Percentiles rank a stretch among this genome's conserved stretches.
Conservation (phyloP, 2,113 vertebrate species). For the Psophia crepitans region DNA sequence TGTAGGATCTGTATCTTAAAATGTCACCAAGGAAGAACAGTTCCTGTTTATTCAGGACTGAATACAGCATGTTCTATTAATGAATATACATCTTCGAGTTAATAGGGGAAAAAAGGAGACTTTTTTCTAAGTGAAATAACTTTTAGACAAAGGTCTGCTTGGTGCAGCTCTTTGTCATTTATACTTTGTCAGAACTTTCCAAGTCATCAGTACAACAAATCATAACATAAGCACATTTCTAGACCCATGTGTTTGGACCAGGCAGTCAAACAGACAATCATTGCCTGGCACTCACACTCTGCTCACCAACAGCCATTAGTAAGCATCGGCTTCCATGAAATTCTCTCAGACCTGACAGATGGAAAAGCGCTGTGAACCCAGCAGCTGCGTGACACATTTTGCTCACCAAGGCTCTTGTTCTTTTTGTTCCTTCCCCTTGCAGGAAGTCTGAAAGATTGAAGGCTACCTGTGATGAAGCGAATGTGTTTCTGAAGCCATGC, state of each 20-base stretch:
- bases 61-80: neutral
- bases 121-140: neutral
- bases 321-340: neutral
- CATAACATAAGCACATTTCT: neutral
- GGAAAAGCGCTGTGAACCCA: neutral
- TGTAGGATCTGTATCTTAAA: neutral
- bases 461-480: neutral
- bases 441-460: neutral
- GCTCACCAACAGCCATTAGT: neutral
- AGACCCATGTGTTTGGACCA: neutral
- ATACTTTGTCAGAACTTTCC: neutral
- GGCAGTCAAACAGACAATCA: neutral
- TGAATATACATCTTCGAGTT: neutral
- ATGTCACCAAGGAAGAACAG: neutral
- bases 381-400: neutral
- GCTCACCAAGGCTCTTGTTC: neutral
- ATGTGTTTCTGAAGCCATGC: neutral
- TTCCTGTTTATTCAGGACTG: neutral
- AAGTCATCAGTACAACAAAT: neutral
- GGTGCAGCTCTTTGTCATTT: neutral
- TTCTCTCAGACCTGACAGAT: neutral
- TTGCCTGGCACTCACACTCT: neutral
- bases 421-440: neutral
- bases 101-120: neutral
- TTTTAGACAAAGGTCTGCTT: neutral